Percentiles rank a stretch among this genome's conserved stretches.
phyloP scores from a whole-genome alignment of 2,888 invertebrate genomes.

The Hofmannophila pseudospretella region DNA sequence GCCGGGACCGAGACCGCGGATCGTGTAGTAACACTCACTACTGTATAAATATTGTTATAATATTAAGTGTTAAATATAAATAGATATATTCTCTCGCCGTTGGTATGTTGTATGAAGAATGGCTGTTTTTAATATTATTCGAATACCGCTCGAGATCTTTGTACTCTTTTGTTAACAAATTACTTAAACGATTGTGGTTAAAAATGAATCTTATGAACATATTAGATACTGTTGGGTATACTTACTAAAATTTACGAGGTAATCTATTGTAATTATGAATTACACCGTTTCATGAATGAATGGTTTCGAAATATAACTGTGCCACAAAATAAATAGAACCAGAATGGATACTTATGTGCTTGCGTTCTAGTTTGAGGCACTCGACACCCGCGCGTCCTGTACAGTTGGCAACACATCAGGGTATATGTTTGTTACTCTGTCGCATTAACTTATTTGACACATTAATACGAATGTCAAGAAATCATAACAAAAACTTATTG shows the following conservation, averaged over 20 bases:
- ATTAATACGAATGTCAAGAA: too few species aligned
- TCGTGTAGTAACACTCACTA: conserved; percentile 43
- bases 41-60: conserved; percentile 57
- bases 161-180: conserved; percentile 29
- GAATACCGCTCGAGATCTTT: conserved; percentile 42
- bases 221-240: conserved; percentile 27
- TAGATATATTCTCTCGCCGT: conserved; percentile 54
- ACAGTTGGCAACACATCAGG: too few species aligned
- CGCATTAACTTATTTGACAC: too few species aligned
- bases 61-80: conserved; percentile 67
- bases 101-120: conserved; percentile 44
- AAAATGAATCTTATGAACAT: conserved; percentile 24
- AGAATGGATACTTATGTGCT: too few species aligned
- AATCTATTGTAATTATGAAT: conserved; percentile 29
- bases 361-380: too few species aligned
- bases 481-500: too few species aligned
- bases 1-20: conserved; percentile 34
- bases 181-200: conserved; percentile 14
- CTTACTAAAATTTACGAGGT: conserved; percentile 34
- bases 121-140: conserved; percentile 73
- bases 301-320: conserved; percentile 18
- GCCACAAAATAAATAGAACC: too few species aligned
- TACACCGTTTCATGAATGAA: conserved; percentile 27
- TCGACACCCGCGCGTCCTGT: too few species aligned
- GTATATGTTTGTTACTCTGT: too few species aligned